phyloP scores from a whole-genome alignment of 2,113 vertebrate genomes.

The Sturnus vulgaris region DNA sequence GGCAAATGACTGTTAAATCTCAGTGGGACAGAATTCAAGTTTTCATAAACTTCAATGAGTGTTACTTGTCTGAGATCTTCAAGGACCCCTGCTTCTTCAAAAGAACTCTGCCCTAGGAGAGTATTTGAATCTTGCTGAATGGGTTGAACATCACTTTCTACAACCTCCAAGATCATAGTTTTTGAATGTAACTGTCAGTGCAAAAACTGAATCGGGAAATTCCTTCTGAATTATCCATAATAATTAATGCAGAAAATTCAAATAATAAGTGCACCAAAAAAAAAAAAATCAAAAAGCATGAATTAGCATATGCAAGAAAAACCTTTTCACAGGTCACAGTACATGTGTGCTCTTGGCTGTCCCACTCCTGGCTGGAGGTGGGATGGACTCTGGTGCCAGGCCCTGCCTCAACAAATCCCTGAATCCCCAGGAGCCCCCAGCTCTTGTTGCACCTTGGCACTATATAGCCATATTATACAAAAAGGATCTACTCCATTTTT shows the following conservation, averaged over 20 bases:
- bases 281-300: neutral
- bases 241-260: neutral
- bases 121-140: neutral
- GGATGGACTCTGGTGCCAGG: neutral
- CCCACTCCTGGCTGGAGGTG: neutral
- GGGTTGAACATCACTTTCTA: neutral
- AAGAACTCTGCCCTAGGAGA: neutral
- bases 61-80: neutral
- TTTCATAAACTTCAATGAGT: neutral
- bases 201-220: neutral
- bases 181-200: neutral
- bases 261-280: neutral
- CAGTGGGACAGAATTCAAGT: neutral
- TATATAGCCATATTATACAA: neutral
- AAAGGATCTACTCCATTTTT: neutral
- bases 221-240: neutral
- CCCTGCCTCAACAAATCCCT: rapidly evolving
- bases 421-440: neutral
- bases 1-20: neutral
- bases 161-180: neutral
- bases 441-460: neutral
- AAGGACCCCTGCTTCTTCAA: neutral
- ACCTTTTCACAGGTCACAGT: neutral
- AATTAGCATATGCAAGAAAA: neutral
- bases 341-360: rapidly evolving